Conservation (phyloP, 2,888 invertebrate species). For the Leptinotarsa rubiginosa region DNA sequence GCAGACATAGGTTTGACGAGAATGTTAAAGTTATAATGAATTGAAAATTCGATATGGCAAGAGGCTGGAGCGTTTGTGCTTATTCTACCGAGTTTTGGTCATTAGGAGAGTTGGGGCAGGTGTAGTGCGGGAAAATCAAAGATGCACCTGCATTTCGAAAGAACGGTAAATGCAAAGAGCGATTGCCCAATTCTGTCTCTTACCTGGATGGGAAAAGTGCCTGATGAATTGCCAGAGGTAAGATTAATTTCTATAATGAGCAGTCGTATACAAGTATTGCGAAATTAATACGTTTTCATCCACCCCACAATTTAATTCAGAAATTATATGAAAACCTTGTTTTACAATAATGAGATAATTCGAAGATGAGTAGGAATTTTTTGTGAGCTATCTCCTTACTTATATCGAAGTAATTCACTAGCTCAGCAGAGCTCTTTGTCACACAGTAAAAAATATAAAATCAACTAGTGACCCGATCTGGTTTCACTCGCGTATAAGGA, state of each 20-base stretch:
- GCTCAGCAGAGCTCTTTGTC: too few species aligned
- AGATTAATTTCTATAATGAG: slow-evolving; percentile 53
- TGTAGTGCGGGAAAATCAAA: slow-evolving; percentile 15
- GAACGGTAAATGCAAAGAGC: slow-evolving; percentile 92
- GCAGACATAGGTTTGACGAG: slow-evolving; percentile 42
- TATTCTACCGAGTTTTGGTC: not conserved
- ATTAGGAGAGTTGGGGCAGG: not conserved
- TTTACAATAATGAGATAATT: too few species aligned
- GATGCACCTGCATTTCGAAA: slow-evolving; percentile 97
- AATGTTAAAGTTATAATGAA: not conserved
- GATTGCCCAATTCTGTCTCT: slow-evolving; percentile 94
- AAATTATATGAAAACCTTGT: too few species aligned
- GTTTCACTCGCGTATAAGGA: too few species aligned
- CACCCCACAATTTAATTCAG: too few species aligned
- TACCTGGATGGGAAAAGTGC: slow-evolving; percentile 99
- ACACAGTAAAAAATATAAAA: too few species aligned
- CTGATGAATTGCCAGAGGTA: slow-evolving; percentile 94
- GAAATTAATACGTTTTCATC: not conserved
- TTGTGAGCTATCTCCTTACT: too few species aligned
- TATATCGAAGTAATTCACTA: too few species aligned
- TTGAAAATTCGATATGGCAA: not conserved
- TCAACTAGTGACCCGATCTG: too few species aligned
- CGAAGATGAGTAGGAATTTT: too few species aligned
- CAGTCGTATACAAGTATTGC: not conserved
- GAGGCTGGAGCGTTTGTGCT: not conserved